Conservation (phyloP, 1,140 invertebrate species). For the Platyura marginata region DNA sequence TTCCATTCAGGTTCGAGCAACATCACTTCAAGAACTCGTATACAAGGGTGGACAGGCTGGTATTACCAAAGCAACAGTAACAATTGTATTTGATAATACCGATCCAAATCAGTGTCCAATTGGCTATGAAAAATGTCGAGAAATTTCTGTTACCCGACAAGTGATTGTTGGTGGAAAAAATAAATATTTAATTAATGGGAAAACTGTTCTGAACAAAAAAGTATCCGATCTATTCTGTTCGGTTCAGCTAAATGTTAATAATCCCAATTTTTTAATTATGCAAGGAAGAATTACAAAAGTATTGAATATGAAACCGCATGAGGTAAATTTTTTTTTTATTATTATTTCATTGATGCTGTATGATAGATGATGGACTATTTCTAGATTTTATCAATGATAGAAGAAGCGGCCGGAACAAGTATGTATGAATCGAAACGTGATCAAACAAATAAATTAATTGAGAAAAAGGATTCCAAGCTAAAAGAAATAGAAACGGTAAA, state of each 20-base stretch:
- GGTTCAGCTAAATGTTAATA: conserved; percentile 95
- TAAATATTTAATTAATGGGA: conserved; percentile 92
- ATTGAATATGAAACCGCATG: conserved; percentile 94
- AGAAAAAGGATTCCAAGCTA: conserved; percentile 86
- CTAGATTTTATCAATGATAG: conserved; percentile 91
- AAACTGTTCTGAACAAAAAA: conserved; percentile 70
- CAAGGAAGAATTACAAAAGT: conserved; percentile 99
- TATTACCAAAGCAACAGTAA: conserved; percentile 88
- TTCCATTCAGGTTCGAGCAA: conserved; percentile 61
- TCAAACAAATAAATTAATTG: conserved; percentile 69
- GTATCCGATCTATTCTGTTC: conserved; percentile 92
- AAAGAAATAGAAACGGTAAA: conserved; percentile 67
- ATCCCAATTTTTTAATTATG: conserved; percentile 99
- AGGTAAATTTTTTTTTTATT: conserved; percentile 33
- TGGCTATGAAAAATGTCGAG: conserved; percentile 82
- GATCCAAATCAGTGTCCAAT: conserved; percentile 70
- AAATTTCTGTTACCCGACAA: conserved; percentile 87
- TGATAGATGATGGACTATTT: background rate
- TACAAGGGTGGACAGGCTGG: conserved; percentile 97
- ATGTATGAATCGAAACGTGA: conserved; percentile 94
- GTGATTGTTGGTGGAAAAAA: conserved; percentile 65
- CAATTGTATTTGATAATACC: conserved; percentile 87
- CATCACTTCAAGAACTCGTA: conserved; percentile 82
- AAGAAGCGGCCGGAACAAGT: conserved; percentile 96
- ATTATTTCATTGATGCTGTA: background rate